A percentile compares a stretch with the other conserved stretches of the same genome.
Conservation (phyloP, 2,888 invertebrate genomes). For the Drosophila vallismaia region DNA sequence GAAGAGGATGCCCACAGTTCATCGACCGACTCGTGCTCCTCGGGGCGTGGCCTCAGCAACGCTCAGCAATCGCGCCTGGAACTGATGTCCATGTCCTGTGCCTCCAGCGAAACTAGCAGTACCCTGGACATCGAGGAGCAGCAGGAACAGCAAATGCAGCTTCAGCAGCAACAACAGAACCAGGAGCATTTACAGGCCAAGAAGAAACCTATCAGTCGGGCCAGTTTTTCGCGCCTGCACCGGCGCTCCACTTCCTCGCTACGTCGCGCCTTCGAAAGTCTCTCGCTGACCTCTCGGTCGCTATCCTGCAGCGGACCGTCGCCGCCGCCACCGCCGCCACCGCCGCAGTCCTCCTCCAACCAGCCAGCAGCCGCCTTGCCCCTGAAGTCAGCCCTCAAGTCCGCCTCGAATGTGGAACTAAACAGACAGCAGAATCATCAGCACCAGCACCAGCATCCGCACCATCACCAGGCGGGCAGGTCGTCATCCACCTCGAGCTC, state of each 20-base stretch:
- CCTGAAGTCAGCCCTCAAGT: conserved; percentile 77
- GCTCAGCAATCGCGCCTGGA: conserved; percentile 56
- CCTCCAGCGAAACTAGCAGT: conserved; percentile 87
- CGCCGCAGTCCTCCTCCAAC: conserved; percentile 34
- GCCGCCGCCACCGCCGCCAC: conserved; percentile 74
- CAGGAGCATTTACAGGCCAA: conserved; percentile 49
- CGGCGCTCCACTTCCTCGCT: conserved; percentile 88
- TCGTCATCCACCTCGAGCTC: conserved; percentile 35
- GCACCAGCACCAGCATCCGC: conserved; percentile 37
- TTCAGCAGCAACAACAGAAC: conserved; percentile 18
- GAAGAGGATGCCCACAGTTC: conserved; percentile 84
- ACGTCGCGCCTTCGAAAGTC: conserved; percentile 89
- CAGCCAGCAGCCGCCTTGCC: conserved; percentile 52
- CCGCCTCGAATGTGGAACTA: conserved; percentile 73
- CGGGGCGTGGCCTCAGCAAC: conserved; percentile 44
- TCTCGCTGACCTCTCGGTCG: conserved; percentile 87
- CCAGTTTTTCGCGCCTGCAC: conserved; percentile 82
- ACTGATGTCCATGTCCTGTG: conserved; percentile 80
- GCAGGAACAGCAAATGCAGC: conserved; percentile 48
- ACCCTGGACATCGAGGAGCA: conserved; percentile 85
- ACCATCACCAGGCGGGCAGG: conserved; percentile 49
- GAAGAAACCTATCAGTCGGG: conserved; percentile 71
- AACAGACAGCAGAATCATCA: conserved; percentile 58
- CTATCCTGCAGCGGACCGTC: conserved; percentile 86
- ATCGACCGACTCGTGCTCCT: conserved; percentile 83